Evolutionary conservation across 2,797 vertebrate genomes (phyloP).

Genomic region (Paedocypris micromegethes): DNA sequence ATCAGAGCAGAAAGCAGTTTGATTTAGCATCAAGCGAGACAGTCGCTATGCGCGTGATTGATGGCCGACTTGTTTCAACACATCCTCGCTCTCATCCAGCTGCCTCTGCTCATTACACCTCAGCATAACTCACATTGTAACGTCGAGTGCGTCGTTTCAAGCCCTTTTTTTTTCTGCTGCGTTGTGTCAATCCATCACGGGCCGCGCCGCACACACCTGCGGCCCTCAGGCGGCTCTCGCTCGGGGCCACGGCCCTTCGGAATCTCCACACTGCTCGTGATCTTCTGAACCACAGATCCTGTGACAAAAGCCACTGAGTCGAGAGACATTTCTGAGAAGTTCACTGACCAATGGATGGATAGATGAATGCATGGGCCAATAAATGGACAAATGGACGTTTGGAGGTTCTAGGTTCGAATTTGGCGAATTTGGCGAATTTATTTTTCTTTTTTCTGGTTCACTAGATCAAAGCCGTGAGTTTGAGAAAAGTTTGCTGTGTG

Average conservation of each 20-base stretch:
- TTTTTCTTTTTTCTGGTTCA: too few relatives aligned
- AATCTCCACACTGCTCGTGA: too few relatives aligned
- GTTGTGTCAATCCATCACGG: constrained; percentile 40
- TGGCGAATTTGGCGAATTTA: too few relatives aligned
- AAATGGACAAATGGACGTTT: too few relatives aligned
- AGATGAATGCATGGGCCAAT: too few relatives aligned
- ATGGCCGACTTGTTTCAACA: constrained; percentile 49
- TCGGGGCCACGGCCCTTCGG: constrained; percentile 13
- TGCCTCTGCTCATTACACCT: constrained; percentile 47
- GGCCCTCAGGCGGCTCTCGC: constrained; percentile 63
- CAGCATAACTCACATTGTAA: constrained; percentile 58
- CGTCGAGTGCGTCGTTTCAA: constrained; percentile 49
- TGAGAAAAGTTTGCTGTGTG: too few relatives aligned
- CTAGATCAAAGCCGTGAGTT: too few relatives aligned
- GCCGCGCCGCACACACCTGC: constrained; percentile 66
- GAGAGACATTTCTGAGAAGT: too few relatives aligned
- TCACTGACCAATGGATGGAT: too few relatives aligned
- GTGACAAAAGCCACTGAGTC: too few relatives aligned
- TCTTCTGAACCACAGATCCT: too few relatives aligned
- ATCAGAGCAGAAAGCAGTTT: constrained; percentile 11
- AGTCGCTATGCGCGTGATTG: constrained; percentile 47
- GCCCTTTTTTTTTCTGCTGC: constrained; percentile 32
- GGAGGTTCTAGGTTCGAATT: too few relatives aligned
- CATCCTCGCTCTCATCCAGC: constrained; percentile 43
- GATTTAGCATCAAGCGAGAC: constrained; percentile 19